A percentile compares a stretch with the other conserved stretches of the same genome.
These are phyloP conservation scores for Salvelinus alpinus DNA, from an alignment of 2,113 vertebrate genomes.

Conservation along the genomic window DNA sequence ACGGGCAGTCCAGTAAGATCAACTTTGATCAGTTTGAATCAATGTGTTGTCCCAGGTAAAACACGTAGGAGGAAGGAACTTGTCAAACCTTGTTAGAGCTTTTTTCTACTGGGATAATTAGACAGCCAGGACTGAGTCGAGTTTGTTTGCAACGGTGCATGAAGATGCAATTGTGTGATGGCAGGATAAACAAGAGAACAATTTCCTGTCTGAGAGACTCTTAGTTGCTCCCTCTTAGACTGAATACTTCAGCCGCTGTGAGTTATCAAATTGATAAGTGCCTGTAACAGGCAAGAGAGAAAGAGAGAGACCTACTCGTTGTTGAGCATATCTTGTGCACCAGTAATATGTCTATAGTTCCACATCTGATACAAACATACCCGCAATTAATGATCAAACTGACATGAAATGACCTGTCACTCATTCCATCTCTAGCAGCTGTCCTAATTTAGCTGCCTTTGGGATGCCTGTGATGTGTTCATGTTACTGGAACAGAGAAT, in stretches of 20 bases:
- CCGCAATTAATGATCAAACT: background rate
- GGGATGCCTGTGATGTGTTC: background rate
- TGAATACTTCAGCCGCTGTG: background rate
- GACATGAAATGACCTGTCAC: background rate
- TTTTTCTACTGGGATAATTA: slow-evolving; percentile 28
- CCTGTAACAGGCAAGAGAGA: background rate
- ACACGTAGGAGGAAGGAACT: slow-evolving; percentile 4
- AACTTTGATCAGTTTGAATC: slow-evolving; percentile 12
- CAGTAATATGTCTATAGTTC: background rate
- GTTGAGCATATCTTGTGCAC: background rate
- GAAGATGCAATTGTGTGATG: slow-evolving; percentile 38
- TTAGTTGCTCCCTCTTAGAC: slow-evolving; percentile 2
- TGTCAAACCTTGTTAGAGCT: slow-evolving; percentile 30
- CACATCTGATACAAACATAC: background rate
- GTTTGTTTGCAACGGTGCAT: slow-evolving; percentile 18
- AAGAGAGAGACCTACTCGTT: background rate
- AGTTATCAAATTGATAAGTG: slow-evolving; percentile 7
- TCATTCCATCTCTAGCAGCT: background rate
- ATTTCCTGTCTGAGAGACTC: slow-evolving; percentile 38
- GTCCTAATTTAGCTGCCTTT: background rate
- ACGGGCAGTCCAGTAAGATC: background rate
- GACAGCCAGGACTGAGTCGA: background rate
- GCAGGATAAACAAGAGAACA: slow-evolving; percentile 31
- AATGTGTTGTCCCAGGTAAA: slow-evolving; percentile 21
- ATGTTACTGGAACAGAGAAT: background rate